phyloP scores from a whole-genome alignment of 2,113 vertebrate species.

The Aptenodytes forsteri region DNA sequence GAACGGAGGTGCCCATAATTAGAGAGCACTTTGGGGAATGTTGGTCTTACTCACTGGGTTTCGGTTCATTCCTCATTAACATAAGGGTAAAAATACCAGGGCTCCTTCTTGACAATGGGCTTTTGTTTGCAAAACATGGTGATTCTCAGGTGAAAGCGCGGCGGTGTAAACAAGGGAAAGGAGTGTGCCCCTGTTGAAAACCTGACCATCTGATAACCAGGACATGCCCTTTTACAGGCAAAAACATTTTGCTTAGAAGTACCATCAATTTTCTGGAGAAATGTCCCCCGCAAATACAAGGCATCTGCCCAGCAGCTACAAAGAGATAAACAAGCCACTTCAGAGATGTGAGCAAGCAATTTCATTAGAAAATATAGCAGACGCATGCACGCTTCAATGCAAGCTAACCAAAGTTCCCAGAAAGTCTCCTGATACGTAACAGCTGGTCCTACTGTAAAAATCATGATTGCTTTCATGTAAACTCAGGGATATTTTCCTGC shows the following conservation, averaged over 20 bases:
- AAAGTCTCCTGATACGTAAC: background rate
- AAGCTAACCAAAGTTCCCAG: background rate
- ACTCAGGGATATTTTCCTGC: background rate
- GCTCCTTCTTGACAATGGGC: background rate
- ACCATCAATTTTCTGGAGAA: background rate
- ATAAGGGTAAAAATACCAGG: background rate
- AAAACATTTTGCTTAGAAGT: background rate
- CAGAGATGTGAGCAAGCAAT: background rate
- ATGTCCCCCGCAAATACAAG: background rate
- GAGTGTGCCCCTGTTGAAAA: background rate
- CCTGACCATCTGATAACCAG: background rate
- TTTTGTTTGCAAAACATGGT: background rate
- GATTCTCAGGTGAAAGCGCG: background rate
- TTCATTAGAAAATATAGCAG: background rate
- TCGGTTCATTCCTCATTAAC: background rate
- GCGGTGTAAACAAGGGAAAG: background rate
- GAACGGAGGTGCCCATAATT: background rate
- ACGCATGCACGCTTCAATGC: background rate
- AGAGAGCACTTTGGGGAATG: background rate
- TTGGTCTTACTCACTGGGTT: background rate
- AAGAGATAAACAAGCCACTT: conserved; percentile 18
- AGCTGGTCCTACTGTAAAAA: background rate
- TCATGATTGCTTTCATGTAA: background rate
- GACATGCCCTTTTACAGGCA: background rate
- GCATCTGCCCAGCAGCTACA: background rate